Evolutionary conservation across 2,888 invertebrate species (phyloP).

Genomic region (Hipparchia semele): DNA sequence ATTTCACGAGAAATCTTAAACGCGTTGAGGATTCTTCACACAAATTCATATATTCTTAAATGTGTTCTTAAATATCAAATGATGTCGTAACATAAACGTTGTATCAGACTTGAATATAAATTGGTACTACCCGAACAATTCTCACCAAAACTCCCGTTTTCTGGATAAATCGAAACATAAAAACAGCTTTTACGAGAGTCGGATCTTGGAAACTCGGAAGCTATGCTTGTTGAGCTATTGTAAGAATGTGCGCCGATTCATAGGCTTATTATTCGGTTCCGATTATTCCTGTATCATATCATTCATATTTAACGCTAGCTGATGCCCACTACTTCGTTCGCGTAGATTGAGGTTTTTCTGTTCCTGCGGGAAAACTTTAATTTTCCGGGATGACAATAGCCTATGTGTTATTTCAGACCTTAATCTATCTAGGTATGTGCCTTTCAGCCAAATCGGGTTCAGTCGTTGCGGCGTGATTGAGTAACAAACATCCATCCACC

Average conservation of each 20-base stretch:
- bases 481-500: too few relatives aligned
- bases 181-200: background rate
- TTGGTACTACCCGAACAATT: slow-evolving; percentile 16
- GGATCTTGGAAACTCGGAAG: background rate
- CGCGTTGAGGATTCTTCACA: background rate
- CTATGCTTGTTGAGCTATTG: too few relatives aligned
- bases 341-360: too few relatives aligned
- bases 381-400: too few relatives aligned
- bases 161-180: background rate
- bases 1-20: background rate
- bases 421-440: too few relatives aligned
- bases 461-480: too few relatives aligned
- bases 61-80: slow-evolving; percentile 22
- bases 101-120: slow-evolving; percentile 30
- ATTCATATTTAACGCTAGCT: too few relatives aligned
- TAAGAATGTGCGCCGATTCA: background rate
- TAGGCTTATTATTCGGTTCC: too few relatives aligned
- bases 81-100: slow-evolving; percentile 25
- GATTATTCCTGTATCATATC: background rate
- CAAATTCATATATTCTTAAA: slow-evolving; percentile 26
- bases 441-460: too few relatives aligned
- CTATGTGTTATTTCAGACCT: too few relatives aligned
- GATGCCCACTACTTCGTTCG: too few relatives aligned
- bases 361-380: too few relatives aligned
- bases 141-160: slow-evolving; percentile 7